Conservation (phyloP, 2,797 vertebrate species). For the Setipinna tenuifilis region DNA sequence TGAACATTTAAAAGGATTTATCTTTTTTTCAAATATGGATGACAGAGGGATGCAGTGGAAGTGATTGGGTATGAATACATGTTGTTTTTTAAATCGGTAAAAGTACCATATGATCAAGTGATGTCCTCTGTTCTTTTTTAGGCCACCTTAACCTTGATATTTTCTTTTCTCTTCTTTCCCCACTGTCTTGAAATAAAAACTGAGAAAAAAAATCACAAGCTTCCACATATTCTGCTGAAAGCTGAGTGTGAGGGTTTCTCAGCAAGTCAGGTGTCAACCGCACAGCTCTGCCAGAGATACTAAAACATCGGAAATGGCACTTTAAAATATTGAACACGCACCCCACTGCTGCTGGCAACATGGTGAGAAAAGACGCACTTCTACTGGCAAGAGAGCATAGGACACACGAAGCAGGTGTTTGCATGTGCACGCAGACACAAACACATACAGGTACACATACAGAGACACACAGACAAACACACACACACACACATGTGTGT, state of each 20-base stretch:
- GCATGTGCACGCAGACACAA: too few relatives aligned
- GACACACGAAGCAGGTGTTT: too few relatives aligned
- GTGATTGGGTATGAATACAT: background rate
- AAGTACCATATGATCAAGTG: background rate
- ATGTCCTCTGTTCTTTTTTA: background rate
- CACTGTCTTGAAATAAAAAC: background rate
- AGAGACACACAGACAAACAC: too few relatives aligned
- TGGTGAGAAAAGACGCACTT: background rate
- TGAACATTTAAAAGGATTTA: background rate
- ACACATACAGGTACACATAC: too few relatives aligned
- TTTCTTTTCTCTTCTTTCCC: background rate
- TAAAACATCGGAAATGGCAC: background rate
- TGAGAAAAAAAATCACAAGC: background rate
- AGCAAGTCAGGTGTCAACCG: background rate
- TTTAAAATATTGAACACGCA: slow-evolving; percentile 5
- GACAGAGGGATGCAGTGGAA: background rate
- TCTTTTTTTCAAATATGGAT: background rate
- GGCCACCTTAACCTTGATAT: background rate
- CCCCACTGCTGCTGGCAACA: background rate
- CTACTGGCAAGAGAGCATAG: background rate
- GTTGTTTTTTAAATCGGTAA: background rate
- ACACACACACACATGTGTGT: background rate
- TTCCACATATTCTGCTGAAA: background rate
- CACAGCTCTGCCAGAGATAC: background rate
- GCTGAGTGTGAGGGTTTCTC: background rate